Percentiles rank a stretch among this genome's conserved stretches.
phyloP scores from a whole-genome alignment of 2,797 vertebrate genomes.

The Clarias pachynema region DNA sequence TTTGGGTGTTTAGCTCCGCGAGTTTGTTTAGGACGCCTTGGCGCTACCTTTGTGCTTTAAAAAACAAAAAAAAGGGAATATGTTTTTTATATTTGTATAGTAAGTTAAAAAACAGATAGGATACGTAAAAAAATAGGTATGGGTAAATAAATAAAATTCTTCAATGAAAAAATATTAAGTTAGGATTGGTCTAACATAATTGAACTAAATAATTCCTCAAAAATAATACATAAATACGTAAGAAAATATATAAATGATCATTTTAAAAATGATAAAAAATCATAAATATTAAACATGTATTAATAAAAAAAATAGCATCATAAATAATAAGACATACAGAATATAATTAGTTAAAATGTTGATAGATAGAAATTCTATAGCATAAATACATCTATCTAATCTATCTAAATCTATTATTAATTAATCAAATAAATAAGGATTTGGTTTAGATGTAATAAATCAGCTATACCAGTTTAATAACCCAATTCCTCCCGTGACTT shows the following conservation, averaged over 20 bases:
- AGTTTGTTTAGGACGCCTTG: neutral
- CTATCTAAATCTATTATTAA: too few relatives aligned
- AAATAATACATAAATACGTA: constrained; percentile 17
- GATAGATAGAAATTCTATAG: too few relatives aligned
- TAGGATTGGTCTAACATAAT: too few relatives aligned
- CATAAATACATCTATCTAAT: too few relatives aligned
- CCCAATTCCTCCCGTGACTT: neutral
- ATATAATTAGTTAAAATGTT: too few relatives aligned
- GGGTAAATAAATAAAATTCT: too few relatives aligned
- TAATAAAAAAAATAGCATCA: neutral
- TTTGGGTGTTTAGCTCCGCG: neutral
- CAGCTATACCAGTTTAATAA: neutral
- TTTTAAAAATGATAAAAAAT: neutral
- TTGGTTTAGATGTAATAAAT: neutral
- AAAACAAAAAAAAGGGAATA: constrained; percentile 66
- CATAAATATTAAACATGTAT: neutral
- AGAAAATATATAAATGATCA: constrained; percentile 49
- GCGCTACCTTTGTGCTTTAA: constrained; percentile 27
- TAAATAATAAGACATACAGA: too few relatives aligned
- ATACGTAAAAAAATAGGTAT: too few relatives aligned
- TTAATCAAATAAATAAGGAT: neutral
- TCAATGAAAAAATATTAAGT: too few relatives aligned
- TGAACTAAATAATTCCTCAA: too few relatives aligned
- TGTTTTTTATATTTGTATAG: too few relatives aligned
- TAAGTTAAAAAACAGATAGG: too few relatives aligned